Conservation (phyloP, 1,140 invertebrate genomes). For the Rhagoletis zephyria region DNA sequence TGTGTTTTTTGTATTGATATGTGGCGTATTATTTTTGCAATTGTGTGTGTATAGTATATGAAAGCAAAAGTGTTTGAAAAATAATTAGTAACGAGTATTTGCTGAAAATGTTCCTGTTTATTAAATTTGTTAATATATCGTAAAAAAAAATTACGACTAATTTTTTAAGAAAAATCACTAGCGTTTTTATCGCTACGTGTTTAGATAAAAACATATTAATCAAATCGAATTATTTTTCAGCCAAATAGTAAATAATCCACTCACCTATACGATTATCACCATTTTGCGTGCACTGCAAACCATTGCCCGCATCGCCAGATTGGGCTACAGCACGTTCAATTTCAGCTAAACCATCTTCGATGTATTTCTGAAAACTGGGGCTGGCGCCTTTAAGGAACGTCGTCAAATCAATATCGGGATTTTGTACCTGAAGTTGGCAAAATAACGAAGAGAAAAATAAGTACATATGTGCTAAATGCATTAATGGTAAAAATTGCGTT, state of each 20-base stretch:
- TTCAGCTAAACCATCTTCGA: constrained; percentile 87
- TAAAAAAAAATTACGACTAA: too few relatives aligned
- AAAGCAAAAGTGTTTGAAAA: too few relatives aligned
- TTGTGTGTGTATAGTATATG: too few relatives aligned
- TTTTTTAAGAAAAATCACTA: too few relatives aligned
- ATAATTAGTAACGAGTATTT: too few relatives aligned
- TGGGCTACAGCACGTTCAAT: constrained; percentile 75
- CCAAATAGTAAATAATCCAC: neutral
- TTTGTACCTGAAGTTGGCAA: constrained; percentile 77
- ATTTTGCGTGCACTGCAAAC: constrained; percentile 23
- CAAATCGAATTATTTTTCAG: too few relatives aligned
- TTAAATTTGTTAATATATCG: too few relatives aligned
- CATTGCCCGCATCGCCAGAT: constrained; percentile 10
- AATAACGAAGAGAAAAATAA: neutral
- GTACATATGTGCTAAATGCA: neutral
- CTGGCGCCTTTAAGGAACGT: constrained; percentile 91
- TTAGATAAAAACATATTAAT: too few relatives aligned
- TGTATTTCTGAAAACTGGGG: constrained; percentile 93
- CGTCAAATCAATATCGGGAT: constrained; percentile 93
- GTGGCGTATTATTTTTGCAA: too few relatives aligned
- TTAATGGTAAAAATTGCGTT: neutral
- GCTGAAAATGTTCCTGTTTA: too few relatives aligned
- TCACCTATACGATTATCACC: constrained; percentile 57
- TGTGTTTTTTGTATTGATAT: too few relatives aligned
- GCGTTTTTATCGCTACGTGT: too few relatives aligned